Base-by-base conservation (phyloP, 2,797 vertebrate genomes). In the Pitangus sulphuratus region DNA sequence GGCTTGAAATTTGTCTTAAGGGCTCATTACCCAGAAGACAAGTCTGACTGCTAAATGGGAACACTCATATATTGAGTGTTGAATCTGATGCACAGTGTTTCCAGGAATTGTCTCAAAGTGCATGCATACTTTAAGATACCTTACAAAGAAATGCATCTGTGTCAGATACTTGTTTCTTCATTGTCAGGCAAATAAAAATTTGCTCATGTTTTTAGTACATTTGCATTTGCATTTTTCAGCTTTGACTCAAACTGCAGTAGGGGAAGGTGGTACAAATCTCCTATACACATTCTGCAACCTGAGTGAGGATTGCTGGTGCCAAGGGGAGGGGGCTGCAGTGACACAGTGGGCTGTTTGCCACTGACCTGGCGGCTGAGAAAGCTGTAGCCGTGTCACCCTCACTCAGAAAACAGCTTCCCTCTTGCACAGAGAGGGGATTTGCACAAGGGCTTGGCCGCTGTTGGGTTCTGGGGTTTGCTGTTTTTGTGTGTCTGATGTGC, bases 381-480 rank as follows among this genome's bases (percentile, higher is more conserved):
- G 13, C 45, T 60, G 15, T 66, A 44, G 15, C 17, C 1, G 0
- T 6, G 0, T 75, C 2, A 0, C 26, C 6, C 1, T 84, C 1
- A 0, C 26, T 31, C 56, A 53, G 54, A 45, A 48, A 77, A 31
- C 40, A 90, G 15, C 24, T 86, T 79, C 20, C 9, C 5, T 76
- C 33, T 84, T 65, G 39, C 51, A 37, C 26, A 22, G 53, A 44
- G 45, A 45, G 12, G 45, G 51, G 28, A 9, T 91, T 44, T 93
- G 33, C 39, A 35, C 45, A 26, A 62, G n/a, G 30, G 17, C 39
- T 62, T 0, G 1, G 16, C 66, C 0, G 0, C 42, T 35, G 20
- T 78, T 5, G 2, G 10, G 14, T 64, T 87, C 30, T 54, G 33
- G 26, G 5, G 11, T 17, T 84, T 69, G 30, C 57, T 91, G 39